phyloP scores from a whole-genome alignment of 2,113 vertebrate species.

The Ptyas mucosa region DNA sequence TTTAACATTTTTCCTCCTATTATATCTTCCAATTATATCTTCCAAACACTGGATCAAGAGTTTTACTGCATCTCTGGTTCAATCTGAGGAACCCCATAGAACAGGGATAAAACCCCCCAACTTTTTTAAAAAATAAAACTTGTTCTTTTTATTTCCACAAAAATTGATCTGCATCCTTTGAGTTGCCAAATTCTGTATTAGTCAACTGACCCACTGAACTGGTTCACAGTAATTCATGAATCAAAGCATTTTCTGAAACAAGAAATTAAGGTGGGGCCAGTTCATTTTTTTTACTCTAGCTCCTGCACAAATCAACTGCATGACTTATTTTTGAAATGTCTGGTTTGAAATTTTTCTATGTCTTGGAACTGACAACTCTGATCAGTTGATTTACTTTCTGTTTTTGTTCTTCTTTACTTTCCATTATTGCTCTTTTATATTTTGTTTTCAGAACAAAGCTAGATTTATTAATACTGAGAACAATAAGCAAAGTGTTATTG shows the following conservation, averaged over 20 bases:
- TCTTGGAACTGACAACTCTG: neutral
- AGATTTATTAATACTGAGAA: neutral
- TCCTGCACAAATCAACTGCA: neutral
- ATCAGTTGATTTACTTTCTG: neutral
- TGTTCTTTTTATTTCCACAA: neutral
- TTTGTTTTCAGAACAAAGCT: neutral
- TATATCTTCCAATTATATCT: neutral
- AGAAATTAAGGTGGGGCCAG: neutral
- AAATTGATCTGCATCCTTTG: neutral
- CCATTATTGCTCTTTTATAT: neutral
- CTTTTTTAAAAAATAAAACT: neutral
- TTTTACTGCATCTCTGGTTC: neutral
- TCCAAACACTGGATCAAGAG: neutral
- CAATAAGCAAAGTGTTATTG: neutral
- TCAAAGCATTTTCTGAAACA: neutral
- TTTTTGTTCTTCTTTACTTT: neutral
- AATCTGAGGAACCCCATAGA: neutral
- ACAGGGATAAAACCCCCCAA: neutral
- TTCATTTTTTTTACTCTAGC: neutral
- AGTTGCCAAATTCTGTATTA: neutral
- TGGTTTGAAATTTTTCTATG: neutral
- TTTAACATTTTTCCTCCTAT: neutral
- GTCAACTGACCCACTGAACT: neutral
- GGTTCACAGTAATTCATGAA: neutral
- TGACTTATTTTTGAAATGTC: neutral